Conservation (phyloP, 2,113 vertebrate species). For the Poeciliopsis prolifica region DNA sequence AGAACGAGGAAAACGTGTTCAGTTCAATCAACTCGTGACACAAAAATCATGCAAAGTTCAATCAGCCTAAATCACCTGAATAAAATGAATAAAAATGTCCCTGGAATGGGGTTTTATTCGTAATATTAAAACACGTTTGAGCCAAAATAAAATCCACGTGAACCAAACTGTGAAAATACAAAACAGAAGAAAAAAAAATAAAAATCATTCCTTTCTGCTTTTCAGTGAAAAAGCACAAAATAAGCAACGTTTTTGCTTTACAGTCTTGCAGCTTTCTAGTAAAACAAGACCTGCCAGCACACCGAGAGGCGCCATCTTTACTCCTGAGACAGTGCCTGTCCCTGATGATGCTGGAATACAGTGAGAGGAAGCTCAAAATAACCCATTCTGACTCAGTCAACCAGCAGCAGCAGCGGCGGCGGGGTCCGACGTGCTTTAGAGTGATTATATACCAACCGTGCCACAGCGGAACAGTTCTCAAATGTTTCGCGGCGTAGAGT, state of each 20-base stretch:
- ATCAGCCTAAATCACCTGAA: neutral
- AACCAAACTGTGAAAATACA: neutral
- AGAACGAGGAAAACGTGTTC: neutral
- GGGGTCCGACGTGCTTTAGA: slow-evolving; percentile 8
- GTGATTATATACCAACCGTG: neutral
- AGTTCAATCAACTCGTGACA: too few species aligned
- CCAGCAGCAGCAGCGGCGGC: slow-evolving; percentile 21
- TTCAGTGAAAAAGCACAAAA: neutral
- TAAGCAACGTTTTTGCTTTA: neutral
- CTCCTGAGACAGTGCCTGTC: slow-evolving; percentile 45
- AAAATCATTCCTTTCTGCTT: neutral
- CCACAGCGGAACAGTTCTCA: slow-evolving; percentile 1
- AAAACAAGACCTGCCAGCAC: neutral
- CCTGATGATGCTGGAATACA: slow-evolving; percentile 33
- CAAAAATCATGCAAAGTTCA: neutral
- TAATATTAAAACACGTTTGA: slow-evolving; percentile 3
- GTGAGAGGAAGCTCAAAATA: slow-evolving; percentile 6
- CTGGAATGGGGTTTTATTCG: slow-evolving; percentile 1
- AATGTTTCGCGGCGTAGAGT: neutral
- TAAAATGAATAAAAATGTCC: slow-evolving; percentile 4
- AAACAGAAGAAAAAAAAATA: neutral
- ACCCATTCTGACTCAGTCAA: slow-evolving; percentile 3
- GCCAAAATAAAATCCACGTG: neutral
- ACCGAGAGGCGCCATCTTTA: slow-evolving; percentile 6
- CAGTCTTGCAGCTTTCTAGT: slow-evolving; percentile 17